These are phyloP conservation scores for Aix galericulata DNA, from an alignment of 2,113 vertebrate species.

Conservation along the genomic window DNA sequence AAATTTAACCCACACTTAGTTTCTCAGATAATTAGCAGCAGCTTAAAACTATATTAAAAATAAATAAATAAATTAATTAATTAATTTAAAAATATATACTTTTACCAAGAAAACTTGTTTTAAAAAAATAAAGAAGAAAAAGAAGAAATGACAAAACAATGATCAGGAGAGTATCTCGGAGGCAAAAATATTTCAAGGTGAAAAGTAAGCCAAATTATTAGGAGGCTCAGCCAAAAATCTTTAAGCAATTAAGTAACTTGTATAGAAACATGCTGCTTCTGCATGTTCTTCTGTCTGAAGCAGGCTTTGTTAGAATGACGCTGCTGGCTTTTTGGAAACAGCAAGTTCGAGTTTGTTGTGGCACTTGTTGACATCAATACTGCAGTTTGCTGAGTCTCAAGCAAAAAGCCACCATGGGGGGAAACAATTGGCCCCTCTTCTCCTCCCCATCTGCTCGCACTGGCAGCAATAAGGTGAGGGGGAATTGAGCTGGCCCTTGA, in stretches of 20 bases:
- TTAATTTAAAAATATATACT: not conserved
- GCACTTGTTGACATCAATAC: not conserved
- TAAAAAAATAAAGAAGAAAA: not conserved
- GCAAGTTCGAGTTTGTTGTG: not conserved
- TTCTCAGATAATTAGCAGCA: not conserved
- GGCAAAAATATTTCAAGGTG: not conserved
- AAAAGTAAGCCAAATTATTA: not conserved
- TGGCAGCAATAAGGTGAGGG: not conserved
- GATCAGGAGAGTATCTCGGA: not conserved
- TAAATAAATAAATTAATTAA: not conserved
- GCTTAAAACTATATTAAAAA: not conserved
- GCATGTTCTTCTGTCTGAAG: not conserved
- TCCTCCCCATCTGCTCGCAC: not conserved
- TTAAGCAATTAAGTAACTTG: not conserved
- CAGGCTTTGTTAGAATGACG: rapidly evolving
- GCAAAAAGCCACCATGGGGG: not conserved
- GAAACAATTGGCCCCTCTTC: not conserved
- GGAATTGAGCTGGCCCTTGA: not conserved
- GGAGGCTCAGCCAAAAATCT: not conserved
- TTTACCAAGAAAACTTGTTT: not conserved
- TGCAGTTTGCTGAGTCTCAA: not conserved
- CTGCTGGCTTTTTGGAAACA: not conserved
- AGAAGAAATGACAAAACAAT: not conserved
- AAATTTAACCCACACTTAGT: not conserved
- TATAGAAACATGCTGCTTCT: not conserved